Evolutionary conservation across 2,888 invertebrate species (phyloP).

Genomic region (Hypomecis atomaria): DNA sequence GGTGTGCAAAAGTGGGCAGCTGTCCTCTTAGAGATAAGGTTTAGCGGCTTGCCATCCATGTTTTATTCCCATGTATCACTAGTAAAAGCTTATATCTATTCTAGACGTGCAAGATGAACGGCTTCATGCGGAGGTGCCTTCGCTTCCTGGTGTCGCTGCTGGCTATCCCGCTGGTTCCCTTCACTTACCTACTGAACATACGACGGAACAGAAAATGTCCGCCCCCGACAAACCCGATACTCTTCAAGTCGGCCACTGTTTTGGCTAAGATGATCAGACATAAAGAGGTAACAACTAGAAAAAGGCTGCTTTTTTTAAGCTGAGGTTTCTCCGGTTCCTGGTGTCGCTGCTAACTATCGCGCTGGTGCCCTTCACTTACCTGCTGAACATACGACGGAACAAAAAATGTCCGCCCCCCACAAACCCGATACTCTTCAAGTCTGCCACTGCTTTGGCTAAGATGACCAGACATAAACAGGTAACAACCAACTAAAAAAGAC

Average conservation of each 20-base stretch:
- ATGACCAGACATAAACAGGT: conserved; percentile 90
- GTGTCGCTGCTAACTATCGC: conserved; percentile 85
- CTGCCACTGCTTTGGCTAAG: conserved; percentile 87
- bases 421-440: conserved; percentile 87
- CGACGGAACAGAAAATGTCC: conserved; percentile 86
- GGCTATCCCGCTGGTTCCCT: conserved; percentile 83
- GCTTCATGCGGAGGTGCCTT: conserved; percentile 81
- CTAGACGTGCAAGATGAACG: conserved; percentile 86
- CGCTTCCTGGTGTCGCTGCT: conserved; percentile 85
- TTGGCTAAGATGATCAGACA: conserved; percentile 89
- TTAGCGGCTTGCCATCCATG: too few species aligned
- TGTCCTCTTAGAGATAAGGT: too few species aligned
- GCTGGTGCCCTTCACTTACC: conserved; percentile 77
- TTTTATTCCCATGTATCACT: too few species aligned
- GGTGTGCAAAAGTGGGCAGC: too few species aligned
- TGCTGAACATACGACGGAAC: conserved; percentile 81
- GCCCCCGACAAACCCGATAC: conserved; percentile 86
- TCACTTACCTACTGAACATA: conserved; percentile 77
- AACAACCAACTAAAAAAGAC: conserved; percentile 22
- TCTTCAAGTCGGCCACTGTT: conserved; percentile 88
- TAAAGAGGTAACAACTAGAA: conserved; percentile 83
- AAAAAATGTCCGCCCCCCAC: conserved; percentile 87
- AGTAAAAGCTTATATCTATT: conserved; percentile 53
- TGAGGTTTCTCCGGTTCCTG: conserved; percentile 83
- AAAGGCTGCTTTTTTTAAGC: conserved; percentile 59